Evolutionary conservation across 2,113 vertebrate genomes (phyloP).

Genomic region (Leucosticte australis): DNA sequence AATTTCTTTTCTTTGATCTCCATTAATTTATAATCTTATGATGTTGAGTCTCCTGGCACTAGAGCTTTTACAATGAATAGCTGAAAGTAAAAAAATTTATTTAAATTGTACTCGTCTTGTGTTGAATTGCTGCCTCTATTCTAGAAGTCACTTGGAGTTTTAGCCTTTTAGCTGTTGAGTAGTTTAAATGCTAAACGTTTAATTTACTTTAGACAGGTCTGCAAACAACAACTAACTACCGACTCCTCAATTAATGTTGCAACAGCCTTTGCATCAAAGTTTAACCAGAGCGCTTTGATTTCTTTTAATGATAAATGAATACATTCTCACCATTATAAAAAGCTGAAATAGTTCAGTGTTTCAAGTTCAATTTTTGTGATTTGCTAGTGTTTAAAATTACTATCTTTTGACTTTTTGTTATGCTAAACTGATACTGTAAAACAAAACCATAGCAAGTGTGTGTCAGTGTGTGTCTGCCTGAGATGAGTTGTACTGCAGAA

Average conservation of each 20-base stretch:
- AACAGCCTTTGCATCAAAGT: conserved; percentile 40
- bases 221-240: conserved; percentile 44
- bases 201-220: conserved; percentile 22
- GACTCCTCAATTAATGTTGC: conserved; percentile 41
- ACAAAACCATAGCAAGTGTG: not conserved
- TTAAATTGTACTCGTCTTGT: not conserved
- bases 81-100: not conserved
- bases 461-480: not conserved
- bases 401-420: not conserved
- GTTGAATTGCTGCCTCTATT: not conserved
- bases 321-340: not conserved
- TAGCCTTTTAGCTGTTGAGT: not conserved
- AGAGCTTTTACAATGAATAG: not conserved
- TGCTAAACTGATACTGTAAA: conserved; percentile 6
- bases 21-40: conserved; percentile 35
- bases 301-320: conserved; percentile 15
- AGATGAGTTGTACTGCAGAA: not conserved
- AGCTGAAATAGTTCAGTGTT: conserved; percentile 12
- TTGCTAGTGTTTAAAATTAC: not conserved
- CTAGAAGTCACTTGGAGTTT: conserved; percentile 1
- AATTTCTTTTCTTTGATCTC: conserved; percentile 44
- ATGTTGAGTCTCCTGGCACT: not conserved
- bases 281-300: conserved; percentile 54
- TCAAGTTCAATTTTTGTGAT: not conserved
- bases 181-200: conserved; percentile 42